phyloP scores from a whole-genome alignment of 1,140 invertebrate genomes.

The Frieseomelitta varia region DNA sequence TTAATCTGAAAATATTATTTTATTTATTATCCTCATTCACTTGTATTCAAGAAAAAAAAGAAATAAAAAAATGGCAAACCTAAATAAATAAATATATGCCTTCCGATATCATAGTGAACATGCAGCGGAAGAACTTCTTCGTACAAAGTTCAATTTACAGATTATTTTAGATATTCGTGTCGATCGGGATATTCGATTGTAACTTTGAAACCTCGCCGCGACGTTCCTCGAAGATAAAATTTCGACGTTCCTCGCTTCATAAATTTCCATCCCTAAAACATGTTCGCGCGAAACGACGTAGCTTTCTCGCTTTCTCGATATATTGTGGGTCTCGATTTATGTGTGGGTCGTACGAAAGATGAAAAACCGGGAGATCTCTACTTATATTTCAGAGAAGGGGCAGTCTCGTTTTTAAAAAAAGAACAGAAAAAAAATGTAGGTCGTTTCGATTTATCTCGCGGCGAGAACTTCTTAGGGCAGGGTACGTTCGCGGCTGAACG shows the following conservation, averaged over 20 bases:
- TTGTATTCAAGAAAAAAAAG: too few species aligned
- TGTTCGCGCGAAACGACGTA: not conserved
- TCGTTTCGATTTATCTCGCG: constrained; percentile 7
- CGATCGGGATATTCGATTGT: not conserved
- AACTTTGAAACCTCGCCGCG: not conserved
- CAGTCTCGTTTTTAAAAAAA: not conserved
- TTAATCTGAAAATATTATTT: too few species aligned
- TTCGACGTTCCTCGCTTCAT: too few species aligned
- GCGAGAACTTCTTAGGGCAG: not conserved
- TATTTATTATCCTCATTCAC: too few species aligned
- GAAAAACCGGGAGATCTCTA: not conserved
- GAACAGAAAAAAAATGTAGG: not conserved
- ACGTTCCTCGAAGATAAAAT: not conserved
- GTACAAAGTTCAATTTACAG: not conserved
- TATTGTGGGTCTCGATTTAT: not conserved
- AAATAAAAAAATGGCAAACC: too few species aligned
- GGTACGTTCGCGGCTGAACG: not conserved
- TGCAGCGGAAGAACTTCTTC: too few species aligned
- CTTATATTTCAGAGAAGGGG: not conserved
- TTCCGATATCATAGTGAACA: too few species aligned
- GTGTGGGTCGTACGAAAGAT: not conserved
- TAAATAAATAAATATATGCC: too few species aligned
- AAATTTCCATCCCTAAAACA: not conserved
- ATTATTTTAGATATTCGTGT: not conserved
- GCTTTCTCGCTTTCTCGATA: not conserved